phyloP scores from a whole-genome alignment of 2,888 invertebrate genomes.

The Amaurobius ferox region DNA sequence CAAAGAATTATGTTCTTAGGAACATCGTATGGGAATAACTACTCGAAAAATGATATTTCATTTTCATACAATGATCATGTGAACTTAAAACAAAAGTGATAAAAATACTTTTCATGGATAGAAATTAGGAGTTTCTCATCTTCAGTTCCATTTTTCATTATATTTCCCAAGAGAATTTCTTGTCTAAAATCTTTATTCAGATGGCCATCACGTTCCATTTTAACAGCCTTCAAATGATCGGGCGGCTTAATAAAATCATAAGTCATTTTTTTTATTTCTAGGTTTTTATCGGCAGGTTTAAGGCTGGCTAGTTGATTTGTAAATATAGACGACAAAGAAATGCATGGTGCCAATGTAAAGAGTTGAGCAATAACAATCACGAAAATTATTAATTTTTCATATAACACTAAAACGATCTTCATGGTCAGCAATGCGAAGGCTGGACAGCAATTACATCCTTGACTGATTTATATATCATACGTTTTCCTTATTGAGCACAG shows the following conservation, averaged over 20 bases:
- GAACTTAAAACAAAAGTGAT: neutral
- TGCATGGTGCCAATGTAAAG: neutral
- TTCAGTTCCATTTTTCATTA: constrained; percentile 74
- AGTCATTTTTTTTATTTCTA: constrained; percentile 4
- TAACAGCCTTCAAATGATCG: constrained; percentile 79
- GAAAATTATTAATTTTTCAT: too few relatives aligned
- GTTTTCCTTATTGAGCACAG: too few relatives aligned
- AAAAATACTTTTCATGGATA: constrained; percentile 72
- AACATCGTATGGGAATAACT: too few relatives aligned
- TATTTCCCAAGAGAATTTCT: constrained; percentile 77
- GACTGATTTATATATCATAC: too few relatives aligned
- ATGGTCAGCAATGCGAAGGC: too few relatives aligned
- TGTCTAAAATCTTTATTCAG: constrained; percentile 79
- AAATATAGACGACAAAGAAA: neutral
- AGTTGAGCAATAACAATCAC: too few relatives aligned
- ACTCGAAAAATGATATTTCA: too few relatives aligned
- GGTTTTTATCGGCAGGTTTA: neutral
- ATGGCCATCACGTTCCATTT: constrained; percentile 79
- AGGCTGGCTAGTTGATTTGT: neutral
- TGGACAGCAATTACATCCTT: too few relatives aligned
- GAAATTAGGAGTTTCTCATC: constrained; percentile 67
- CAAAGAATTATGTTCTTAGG: too few relatives aligned
- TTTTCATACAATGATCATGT: too few relatives aligned
- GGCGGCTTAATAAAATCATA: constrained; percentile 76
- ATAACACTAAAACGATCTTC: too few relatives aligned